Evolutionary conservation across 2,797 vertebrate genomes (phyloP).

Genomic region (Chelmon rostratus): DNA sequence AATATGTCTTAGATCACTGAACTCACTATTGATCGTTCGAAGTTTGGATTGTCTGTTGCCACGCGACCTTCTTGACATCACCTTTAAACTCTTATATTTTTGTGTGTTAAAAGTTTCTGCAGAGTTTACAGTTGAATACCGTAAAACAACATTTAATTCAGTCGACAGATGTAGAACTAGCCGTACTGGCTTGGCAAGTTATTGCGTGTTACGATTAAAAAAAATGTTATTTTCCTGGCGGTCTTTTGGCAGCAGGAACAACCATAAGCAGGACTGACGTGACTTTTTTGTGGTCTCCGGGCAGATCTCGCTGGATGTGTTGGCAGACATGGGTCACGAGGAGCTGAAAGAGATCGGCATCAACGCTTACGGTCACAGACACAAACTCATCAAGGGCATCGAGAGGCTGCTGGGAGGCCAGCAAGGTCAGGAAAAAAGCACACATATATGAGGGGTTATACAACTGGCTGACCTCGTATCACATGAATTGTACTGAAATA

Average conservation of each 20-base stretch:
- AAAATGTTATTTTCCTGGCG: not conserved
- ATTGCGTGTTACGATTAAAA: not conserved
- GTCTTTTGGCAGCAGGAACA: not conserved
- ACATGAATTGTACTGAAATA: not conserved
- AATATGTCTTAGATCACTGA: slow-evolving; percentile 15
- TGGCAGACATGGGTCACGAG: slow-evolving; percentile 99
- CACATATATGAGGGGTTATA: not conserved
- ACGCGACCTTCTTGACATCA: no score
- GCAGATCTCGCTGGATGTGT: slow-evolving; percentile 96
- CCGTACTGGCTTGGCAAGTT: not conserved
- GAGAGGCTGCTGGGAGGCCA: slow-evolving; percentile 98
- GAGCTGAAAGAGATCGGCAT: slow-evolving; percentile 99
- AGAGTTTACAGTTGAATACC: not conserved
- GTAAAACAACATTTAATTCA: not conserved
- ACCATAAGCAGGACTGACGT: not conserved
- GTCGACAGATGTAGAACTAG: not conserved
- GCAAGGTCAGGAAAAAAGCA: slow-evolving; percentile 87
- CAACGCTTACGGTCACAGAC: slow-evolving; percentile 98
- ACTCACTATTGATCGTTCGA: slow-evolving; percentile 3
- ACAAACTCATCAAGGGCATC: slow-evolving; percentile 98
- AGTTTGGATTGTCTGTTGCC: slow-evolving; percentile 22
- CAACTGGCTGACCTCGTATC: no score
- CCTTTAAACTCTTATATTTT: not conserved
- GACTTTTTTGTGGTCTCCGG: slow-evolving; percentile 52
- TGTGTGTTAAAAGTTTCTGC: not conserved